Percentiles rank a stretch among this genome's conserved stretches.
These are phyloP conservation scores for Entomobrya proxima DNA, from an alignment of 2,888 invertebrate species.

Conservation along the genomic window DNA sequence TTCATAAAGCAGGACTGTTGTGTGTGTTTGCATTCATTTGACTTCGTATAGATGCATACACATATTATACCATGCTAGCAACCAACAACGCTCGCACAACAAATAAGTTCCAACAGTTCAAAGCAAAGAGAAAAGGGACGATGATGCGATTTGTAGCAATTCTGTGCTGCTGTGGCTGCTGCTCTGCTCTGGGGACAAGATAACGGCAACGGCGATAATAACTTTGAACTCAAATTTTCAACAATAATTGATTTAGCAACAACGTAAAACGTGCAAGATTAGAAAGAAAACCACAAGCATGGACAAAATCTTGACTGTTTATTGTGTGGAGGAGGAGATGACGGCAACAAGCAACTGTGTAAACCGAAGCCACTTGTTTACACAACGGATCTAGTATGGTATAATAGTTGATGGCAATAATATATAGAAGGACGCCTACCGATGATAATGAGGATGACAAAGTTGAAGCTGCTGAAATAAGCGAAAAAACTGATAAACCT, in stretches of 20 bases:
- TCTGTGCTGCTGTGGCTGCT: not conserved
- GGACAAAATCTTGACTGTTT: not conserved
- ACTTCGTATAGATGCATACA: not conserved
- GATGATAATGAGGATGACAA: not conserved
- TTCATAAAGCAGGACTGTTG: not conserved
- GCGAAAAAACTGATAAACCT: not conserved
- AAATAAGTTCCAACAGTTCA: no score
- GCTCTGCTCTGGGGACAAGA: not conserved
- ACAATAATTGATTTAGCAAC: conserved; percentile 23
- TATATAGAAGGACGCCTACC: not conserved
- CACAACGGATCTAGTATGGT: not conserved
- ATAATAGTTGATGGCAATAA: no score
- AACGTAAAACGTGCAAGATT: conserved; percentile 13
- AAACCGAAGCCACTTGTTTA: conserved; percentile 26
- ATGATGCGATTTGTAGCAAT: no score
- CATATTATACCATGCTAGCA: no score
- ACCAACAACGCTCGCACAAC: no score
- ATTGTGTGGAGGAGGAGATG: not conserved
- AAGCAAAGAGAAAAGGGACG: no score
- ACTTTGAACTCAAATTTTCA: conserved; percentile 22
- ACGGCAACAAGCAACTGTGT: conserved; percentile 22
- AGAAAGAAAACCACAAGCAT: conserved; percentile 14
- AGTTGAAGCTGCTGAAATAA: not conserved
- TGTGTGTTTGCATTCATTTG: not conserved
- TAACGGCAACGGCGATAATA: not conserved